Evolutionary conservation across 2,113 vertebrate species (phyloP), one percentile per base, ranked within the genome.

Genomic region (Tragelaphus buxtoni): DNA sequence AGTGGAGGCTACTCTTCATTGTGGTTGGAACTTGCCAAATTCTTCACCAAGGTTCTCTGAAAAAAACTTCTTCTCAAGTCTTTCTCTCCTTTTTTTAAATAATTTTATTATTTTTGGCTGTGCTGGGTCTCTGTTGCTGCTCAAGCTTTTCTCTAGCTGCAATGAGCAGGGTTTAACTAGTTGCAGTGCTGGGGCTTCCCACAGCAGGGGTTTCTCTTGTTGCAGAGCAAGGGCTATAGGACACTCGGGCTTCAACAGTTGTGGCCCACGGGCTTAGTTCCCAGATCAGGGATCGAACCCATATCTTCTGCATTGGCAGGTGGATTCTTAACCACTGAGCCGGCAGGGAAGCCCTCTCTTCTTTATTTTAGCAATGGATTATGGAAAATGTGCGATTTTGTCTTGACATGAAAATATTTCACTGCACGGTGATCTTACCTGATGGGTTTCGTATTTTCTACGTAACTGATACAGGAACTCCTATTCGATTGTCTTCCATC

Each of bases 391-490:
- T 26, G 35, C 5, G 3, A 42, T 42, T 74, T 74, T 74, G 5
- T 42, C 35, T 26, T 42, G 69, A 42, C 20, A 42, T 74, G 69
- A 74, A 74, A 74, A 42, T 26, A 74, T 42, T 74, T 74, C 69
- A 74, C 35, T 26, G 35, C 22, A 39, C 3, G 0, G 69, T 42
- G 69, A 42, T 42, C 69, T 74, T 7, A 26, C 22, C 22, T 74
- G 69, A 74, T 4, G 11, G 69, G 11, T 42, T 42, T 42, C 1
- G 0, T 12, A 42, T 74, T 98, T 99, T 99, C 99, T 99, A 99
- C 99, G 98, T 99, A 99, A 98, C 98, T 98, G 98, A 97, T 97
- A 98, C 98, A 98, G 98, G 99, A 97, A 98, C 98, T 98, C 98
- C 98, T 98, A 98, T 0, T 65, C 97, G 97, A 98, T 98, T 95